These are phyloP conservation scores for Lissocephala sabroskyi DNA, from an alignment of 2,888 invertebrate species.

Conservation along the genomic window DNA sequence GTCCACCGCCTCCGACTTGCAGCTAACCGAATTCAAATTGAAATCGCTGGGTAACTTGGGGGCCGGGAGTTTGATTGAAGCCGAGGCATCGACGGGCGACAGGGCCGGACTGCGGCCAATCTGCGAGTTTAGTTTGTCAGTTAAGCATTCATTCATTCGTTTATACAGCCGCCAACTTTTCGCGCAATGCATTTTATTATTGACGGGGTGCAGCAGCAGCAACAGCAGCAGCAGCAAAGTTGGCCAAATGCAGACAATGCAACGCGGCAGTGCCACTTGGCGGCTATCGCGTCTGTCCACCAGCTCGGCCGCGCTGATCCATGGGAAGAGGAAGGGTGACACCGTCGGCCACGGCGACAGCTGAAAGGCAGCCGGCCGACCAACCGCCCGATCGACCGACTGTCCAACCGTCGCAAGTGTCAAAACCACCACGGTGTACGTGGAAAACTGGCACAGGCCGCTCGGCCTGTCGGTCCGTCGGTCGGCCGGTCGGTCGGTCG, in stretches of 20 bases:
- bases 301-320: slow-evolving; percentile 52
- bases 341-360: slow-evolving; percentile 8
- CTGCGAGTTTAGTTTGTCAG: slow-evolving; percentile 16
- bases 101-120: slow-evolving; percentile 1
- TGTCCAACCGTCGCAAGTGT: slow-evolving; percentile 33
- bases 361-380: slow-evolving; percentile 27
- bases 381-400: slow-evolving; percentile 7
- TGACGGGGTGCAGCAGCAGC: slow-evolving; percentile 7
- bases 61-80: slow-evolving; percentile 14
- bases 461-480: not conserved
- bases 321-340: slow-evolving; percentile 45
- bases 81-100: slow-evolving; percentile 1
- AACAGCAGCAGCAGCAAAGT: slow-evolving; percentile 24
- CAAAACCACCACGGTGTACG: slow-evolving; percentile 45
- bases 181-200: slow-evolving; percentile 41
- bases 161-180: slow-evolving; percentile 13
- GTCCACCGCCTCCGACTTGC: too few species aligned
- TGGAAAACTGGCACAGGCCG: slow-evolving; percentile 47
- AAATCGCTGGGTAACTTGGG: too few species aligned
- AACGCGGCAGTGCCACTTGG: slow-evolving; percentile 14
- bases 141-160: slow-evolving; percentile 30
- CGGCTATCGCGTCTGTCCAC: slow-evolving; percentile 42
- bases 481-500: slow-evolving; percentile 1
- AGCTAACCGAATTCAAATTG: too few species aligned
- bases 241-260: slow-evolving; percentile 41